These are phyloP conservation scores for Tetanocera ferruginea DNA, from an alignment of 2,888 invertebrate genomes.

Conservation along the genomic window DNA sequence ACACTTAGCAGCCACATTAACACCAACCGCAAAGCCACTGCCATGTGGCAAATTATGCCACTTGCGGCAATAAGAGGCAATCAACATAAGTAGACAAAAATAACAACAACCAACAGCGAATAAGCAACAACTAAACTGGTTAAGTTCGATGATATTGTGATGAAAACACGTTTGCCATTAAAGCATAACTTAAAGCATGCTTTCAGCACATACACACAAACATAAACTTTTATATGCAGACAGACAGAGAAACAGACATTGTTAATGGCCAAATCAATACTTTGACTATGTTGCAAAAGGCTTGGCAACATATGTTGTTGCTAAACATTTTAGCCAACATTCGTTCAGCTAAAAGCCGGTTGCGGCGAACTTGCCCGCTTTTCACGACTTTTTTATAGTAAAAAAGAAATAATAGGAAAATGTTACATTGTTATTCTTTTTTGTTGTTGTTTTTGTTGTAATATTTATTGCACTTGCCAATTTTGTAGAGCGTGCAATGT, in stretches of 20 bases:
- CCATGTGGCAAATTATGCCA: too few relatives aligned
- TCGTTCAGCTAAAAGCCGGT: neutral
- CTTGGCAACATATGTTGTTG: neutral
- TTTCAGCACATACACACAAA: neutral
- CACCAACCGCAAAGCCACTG: too few relatives aligned
- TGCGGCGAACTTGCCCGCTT: neutral
- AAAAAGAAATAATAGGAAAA: neutral
- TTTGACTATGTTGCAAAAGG: neutral
- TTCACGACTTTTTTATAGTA: too few relatives aligned
- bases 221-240: neutral
- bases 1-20: too few relatives aligned
- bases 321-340: neutral
- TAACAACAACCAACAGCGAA: neutral
- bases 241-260: neutral
- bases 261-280: neutral
- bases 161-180: neutral
- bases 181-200: neutral
- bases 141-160: neutral
- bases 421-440: neutral
- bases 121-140: neutral
- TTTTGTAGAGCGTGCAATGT: constrained; percentile 6
- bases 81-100: neutral
- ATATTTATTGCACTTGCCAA: neutral
- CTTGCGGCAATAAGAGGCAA: too few relatives aligned
- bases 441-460: neutral